These are phyloP conservation scores for Psettodes erumei DNA, from an alignment of 2,113 vertebrate species.

Conservation along the genomic window DNA sequence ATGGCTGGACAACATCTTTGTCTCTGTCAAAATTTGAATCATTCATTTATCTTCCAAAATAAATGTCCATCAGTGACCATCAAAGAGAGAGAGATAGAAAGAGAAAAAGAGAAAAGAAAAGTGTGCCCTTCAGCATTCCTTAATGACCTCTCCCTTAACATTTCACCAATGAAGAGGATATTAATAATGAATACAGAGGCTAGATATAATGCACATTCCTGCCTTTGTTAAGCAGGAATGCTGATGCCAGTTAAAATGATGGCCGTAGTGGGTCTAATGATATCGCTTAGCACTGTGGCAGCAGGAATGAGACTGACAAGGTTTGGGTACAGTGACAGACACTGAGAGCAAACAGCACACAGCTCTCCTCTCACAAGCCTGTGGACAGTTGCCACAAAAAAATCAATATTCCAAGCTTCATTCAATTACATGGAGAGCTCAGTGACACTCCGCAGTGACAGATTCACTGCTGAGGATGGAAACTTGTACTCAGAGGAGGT, in stretches of 20 bases:
- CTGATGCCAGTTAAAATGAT: conserved; percentile 38
- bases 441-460: conserved; percentile 53
- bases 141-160: conserved; percentile 31
- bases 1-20: not conserved
- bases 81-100: not conserved
- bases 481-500: conserved; percentile 21
- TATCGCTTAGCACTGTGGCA: conserved; percentile 30
- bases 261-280: conserved; percentile 45
- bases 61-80: not conserved
- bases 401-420: conserved; percentile 75
- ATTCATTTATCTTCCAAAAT: conserved; percentile 12
- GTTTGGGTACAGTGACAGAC: conserved; percentile 54
- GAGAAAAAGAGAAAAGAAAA: conserved; percentile 36
- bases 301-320: conserved; percentile 62
- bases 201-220: conserved; percentile 25
- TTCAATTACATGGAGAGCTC: conserved; percentile 66
- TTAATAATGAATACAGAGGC: conserved; percentile 58
- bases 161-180: conserved; percentile 44
- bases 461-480: conserved; percentile 34
- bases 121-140: conserved; percentile 32
- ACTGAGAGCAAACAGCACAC: conserved; percentile 47
- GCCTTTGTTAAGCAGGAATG: conserved; percentile 41
- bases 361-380: conserved; percentile 32
- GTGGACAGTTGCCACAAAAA: conserved; percentile 49
- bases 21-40: not conserved